Conservation (phyloP, 2,888 invertebrate genomes). For the Aphodius granarius region DNA sequence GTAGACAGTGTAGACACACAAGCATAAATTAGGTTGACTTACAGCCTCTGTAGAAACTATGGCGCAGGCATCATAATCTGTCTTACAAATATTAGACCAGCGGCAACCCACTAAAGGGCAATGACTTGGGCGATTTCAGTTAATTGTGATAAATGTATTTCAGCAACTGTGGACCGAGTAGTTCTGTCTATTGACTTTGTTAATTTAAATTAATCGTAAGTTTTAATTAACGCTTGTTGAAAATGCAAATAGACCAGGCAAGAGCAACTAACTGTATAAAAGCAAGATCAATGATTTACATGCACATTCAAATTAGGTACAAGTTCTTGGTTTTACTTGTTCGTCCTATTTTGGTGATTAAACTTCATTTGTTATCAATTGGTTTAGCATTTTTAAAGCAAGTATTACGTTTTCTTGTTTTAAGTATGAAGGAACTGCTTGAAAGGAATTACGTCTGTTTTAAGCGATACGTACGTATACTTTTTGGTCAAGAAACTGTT, state of each 20-base stretch:
- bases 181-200: neutral
- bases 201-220: neutral
- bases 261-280: neutral
- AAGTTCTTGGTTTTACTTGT: too few relatives aligned
- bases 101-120: neutral
- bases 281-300: neutral
- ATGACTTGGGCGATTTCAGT: neutral
- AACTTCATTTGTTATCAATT: too few relatives aligned
- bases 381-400: too few relatives aligned
- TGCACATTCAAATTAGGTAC: neutral
- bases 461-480: too few relatives aligned
- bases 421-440: too few relatives aligned
- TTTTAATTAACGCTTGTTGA: neutral
- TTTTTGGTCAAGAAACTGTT: too few relatives aligned
- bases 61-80: neutral
- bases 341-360: too few relatives aligned
- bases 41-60: neutral
- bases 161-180: neutral
- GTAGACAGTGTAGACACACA: neutral
- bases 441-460: too few relatives aligned
- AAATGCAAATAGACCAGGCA: neutral
- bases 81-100: neutral
- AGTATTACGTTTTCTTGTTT: too few relatives aligned
- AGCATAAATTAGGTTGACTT: neutral
- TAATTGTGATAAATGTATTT: neutral